phyloP scores from a whole-genome alignment of 2,888 invertebrate genomes.

The Microplitis manilae region DNA sequence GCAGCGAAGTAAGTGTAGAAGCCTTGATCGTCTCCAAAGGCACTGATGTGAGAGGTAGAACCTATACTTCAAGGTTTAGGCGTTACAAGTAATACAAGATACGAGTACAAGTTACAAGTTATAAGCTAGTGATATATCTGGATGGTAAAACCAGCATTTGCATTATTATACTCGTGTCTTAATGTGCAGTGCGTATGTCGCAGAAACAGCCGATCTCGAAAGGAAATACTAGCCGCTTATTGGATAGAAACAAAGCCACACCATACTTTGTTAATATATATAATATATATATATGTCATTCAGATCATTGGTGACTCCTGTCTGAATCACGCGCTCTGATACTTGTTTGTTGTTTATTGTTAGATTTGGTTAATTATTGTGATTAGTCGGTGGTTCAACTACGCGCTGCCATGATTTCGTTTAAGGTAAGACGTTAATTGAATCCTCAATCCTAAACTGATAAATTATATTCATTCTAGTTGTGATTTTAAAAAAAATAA shows the following conservation, averaged over 20 bases:
- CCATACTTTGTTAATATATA: conserved; percentile 29
- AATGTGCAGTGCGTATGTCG: conserved; percentile 29
- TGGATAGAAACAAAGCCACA: conserved; percentile 57
- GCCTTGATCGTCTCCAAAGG: conserved; percentile 47
- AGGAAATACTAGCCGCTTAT: conserved; percentile 57
- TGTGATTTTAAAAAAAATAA: too few relatives aligned
- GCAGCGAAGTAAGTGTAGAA: conserved; percentile 20
- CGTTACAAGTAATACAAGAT: conserved; percentile 50
- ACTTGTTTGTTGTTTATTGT: conserved; percentile 39
- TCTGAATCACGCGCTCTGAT: conserved; percentile 47
- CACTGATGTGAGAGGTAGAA: conserved; percentile 58
- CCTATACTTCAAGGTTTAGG: conserved; percentile 63
- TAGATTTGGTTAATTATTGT: conserved; percentile 28
- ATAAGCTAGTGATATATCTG: conserved; percentile 30
- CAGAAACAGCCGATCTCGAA: conserved; percentile 51
- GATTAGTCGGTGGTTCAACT: too few relatives aligned
- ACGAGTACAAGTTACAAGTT: not conserved
- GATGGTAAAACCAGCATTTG: conserved; percentile 36
- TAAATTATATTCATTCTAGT: too few relatives aligned
- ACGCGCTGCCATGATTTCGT: too few relatives aligned
- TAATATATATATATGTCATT: conserved; percentile 49
- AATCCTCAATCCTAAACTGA: too few relatives aligned
- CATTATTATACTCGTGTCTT: conserved; percentile 30
- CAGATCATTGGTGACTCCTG: conserved; percentile 47
- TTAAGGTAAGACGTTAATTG: too few relatives aligned